phyloP scores from a whole-genome alignment of 2,113 vertebrate genomes.

The Megaceryle torquata region DNA sequence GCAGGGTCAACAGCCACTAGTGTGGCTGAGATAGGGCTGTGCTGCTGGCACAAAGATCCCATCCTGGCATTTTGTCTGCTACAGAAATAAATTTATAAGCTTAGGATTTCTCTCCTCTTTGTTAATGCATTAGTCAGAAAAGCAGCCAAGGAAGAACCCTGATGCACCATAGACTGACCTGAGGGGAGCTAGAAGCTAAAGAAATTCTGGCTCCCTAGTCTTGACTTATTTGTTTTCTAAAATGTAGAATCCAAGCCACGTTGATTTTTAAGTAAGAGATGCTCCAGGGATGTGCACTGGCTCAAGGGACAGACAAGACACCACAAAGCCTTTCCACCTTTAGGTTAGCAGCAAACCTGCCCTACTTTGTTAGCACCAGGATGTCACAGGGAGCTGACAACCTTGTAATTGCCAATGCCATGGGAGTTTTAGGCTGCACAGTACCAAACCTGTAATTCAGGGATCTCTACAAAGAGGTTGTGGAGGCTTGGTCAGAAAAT shows the following conservation, averaged over 20 bases:
- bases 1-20: neutral
- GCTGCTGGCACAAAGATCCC: neutral
- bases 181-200: neutral
- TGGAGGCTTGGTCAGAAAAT: neutral
- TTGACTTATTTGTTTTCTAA: neutral
- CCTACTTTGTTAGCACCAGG: neutral
- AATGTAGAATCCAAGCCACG: neutral
- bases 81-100: neutral
- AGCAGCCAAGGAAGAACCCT: neutral
- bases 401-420: fast-evolving
- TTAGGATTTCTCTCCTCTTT: neutral
- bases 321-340: neutral
- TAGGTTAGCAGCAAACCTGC: neutral
- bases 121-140: neutral
- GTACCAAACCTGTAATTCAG: neutral
- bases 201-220: neutral
- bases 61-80: neutral
- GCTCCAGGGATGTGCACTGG: neutral
- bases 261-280: neutral
- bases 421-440: neutral
- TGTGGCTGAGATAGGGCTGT: neutral
- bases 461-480: neutral
- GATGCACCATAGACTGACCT: neutral
- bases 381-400: neutral
- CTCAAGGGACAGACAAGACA: neutral